A percentile compares a stretch with the other conserved stretches of the same genome.
Evolutionary conservation across 2,113 vertebrate species (phyloP).

Genomic region (Seriola rivoliana): DNA sequence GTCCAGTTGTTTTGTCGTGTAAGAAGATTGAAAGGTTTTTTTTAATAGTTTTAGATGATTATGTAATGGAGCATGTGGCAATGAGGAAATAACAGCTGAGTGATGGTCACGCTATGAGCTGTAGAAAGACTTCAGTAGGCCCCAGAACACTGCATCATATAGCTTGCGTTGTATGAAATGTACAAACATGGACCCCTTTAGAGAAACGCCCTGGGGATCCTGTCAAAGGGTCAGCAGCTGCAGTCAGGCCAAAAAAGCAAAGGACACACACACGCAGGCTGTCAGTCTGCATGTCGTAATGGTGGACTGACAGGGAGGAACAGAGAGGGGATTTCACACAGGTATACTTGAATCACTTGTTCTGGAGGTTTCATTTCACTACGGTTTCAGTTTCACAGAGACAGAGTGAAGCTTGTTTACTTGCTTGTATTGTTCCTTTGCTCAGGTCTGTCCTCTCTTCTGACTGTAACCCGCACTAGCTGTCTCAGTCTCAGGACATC

Average conservation of each 20-base stretch:
- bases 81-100: background rate
- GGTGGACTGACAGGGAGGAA: background rate
- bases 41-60: background rate
- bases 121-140: background rate
- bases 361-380: background rate
- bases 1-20: background rate
- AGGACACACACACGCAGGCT: background rate
- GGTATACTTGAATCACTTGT: background rate
- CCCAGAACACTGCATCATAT: background rate
- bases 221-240: slow-evolving; percentile 32
- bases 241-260: slow-evolving; percentile 8
- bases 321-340: background rate
- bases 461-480: background rate
- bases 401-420: background rate
- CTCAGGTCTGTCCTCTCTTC: background rate
- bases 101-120: background rate
- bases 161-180: background rate
- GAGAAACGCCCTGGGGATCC: background rate
- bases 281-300: background rate
- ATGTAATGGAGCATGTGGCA: background rate
- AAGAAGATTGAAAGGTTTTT: background rate
- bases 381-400: background rate
- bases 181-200: background rate
- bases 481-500: background rate
- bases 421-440: background rate